These are phyloP conservation scores for Cacoxenus indagator DNA, from an alignment of 2,888 invertebrate genomes.

Conservation along the genomic window DNA sequence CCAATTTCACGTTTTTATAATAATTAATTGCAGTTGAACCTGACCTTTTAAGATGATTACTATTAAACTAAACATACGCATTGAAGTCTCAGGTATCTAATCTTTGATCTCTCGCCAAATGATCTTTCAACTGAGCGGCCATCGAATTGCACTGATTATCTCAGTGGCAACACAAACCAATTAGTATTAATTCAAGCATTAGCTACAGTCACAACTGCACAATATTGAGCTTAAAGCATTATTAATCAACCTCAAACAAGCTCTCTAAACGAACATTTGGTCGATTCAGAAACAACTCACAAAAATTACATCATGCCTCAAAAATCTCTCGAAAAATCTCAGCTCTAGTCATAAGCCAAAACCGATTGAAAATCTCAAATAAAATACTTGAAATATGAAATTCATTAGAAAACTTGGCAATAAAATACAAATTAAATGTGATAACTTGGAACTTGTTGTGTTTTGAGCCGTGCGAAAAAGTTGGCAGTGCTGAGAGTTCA, in stretches of 20 bases:
- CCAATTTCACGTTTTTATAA: no score
- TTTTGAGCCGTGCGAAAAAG: not conserved
- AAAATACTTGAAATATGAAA: not conserved
- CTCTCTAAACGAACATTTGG: not conserved
- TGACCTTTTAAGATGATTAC: not conserved
- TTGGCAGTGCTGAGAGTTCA: not conserved
- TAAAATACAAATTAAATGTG: slow-evolving; percentile 1
- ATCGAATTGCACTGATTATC: not conserved
- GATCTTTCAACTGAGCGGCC: not conserved
- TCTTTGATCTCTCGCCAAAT: not conserved
- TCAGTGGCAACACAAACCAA: not conserved
- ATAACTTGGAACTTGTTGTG: not conserved
- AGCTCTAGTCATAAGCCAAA: not conserved
- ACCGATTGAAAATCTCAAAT: not conserved
- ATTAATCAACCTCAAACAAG: slow-evolving; percentile 9
- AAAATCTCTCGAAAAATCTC: not conserved
- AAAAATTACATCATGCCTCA: slow-evolving; percentile 1
- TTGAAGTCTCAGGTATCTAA: not conserved
- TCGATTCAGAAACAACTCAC: not conserved
- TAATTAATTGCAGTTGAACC: no score
- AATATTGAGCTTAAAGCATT: slow-evolving; percentile 6
- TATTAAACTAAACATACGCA: not conserved
- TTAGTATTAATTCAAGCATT: not conserved
- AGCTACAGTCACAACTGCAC: not conserved
- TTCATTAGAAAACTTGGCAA: not conserved